These are phyloP conservation scores for Anagrus nilaparvatae DNA, from an alignment of 1,140 invertebrate genomes.

Conservation along the genomic window DNA sequence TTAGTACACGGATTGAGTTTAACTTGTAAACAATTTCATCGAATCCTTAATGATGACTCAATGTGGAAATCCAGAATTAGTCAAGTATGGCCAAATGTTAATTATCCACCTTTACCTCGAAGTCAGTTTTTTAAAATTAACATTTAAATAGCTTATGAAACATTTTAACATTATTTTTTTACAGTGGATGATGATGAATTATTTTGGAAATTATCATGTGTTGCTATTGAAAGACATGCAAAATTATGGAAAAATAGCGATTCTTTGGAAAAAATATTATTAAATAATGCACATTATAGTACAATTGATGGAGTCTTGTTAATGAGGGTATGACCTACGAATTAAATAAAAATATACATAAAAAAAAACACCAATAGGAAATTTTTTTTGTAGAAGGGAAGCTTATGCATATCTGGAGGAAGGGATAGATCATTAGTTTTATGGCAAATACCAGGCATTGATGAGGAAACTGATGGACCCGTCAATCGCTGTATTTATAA, in stretches of 20 bases:
- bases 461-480: constrained; percentile 13
- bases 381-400: constrained; percentile 23
- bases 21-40: constrained; percentile 33
- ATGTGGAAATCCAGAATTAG: constrained; percentile 35
- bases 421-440: constrained; percentile 31
- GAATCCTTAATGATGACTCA: constrained; percentile 32
- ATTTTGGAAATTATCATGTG: constrained; percentile 35
- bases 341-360: neutral
- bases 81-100: constrained; percentile 29
- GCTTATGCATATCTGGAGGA: constrained; percentile 32
- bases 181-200: constrained; percentile 27
- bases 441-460: constrained; percentile 24
- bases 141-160: neutral
- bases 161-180: constrained; percentile 10
- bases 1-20: constrained; percentile 28
- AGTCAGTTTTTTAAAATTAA: constrained; percentile 23
- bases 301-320: constrained; percentile 33
- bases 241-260: constrained; percentile 25
- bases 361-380: neutral
- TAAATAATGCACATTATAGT: constrained; percentile 25
- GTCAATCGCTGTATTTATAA: constrained; percentile 12
- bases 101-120: constrained; percentile 31
- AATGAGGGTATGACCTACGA: constrained; percentile 23
- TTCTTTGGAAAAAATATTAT: constrained; percentile 21
- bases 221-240: constrained; percentile 28